Evolutionary conservation across 2,113 vertebrate species (phyloP).

Genomic region (Trichechus manatus): DNA sequence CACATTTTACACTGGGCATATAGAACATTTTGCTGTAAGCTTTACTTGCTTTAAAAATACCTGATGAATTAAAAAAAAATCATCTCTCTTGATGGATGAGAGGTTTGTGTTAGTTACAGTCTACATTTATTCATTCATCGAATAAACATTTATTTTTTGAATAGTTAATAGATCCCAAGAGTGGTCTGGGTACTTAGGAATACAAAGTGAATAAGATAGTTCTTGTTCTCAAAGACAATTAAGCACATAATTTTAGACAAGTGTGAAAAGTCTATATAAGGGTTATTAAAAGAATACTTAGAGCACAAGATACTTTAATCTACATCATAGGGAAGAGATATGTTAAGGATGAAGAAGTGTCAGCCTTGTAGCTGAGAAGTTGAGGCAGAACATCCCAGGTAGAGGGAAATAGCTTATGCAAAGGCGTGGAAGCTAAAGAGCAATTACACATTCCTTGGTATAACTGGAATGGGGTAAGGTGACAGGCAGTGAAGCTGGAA

Average conservation of each 20-base stretch:
- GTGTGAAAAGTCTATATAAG: background rate
- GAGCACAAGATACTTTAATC: background rate
- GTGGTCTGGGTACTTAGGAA: background rate
- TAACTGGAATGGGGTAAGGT: background rate
- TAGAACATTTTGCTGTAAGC: background rate
- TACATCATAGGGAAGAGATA: background rate
- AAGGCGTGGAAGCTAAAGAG: background rate
- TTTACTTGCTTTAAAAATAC: conserved; percentile 32
- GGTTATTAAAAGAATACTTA: too few species aligned
- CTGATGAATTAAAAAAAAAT: background rate
- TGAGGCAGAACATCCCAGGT: background rate
- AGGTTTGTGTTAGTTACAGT: background rate
- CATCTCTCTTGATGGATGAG: background rate
- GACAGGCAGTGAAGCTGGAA: background rate
- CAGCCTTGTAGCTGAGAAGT: background rate
- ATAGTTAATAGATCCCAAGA: background rate
- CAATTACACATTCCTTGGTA: background rate
- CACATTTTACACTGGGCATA: background rate
- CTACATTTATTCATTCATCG: background rate
- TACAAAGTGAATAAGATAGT: background rate
- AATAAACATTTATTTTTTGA: background rate
- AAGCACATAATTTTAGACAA: background rate
- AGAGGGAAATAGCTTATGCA: background rate
- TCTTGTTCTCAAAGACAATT: background rate
- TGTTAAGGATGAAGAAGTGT: background rate